These are phyloP conservation scores for Pogonognathellus flavescens DNA, from an alignment of 1,140 invertebrate species.

Conservation along the genomic window DNA sequence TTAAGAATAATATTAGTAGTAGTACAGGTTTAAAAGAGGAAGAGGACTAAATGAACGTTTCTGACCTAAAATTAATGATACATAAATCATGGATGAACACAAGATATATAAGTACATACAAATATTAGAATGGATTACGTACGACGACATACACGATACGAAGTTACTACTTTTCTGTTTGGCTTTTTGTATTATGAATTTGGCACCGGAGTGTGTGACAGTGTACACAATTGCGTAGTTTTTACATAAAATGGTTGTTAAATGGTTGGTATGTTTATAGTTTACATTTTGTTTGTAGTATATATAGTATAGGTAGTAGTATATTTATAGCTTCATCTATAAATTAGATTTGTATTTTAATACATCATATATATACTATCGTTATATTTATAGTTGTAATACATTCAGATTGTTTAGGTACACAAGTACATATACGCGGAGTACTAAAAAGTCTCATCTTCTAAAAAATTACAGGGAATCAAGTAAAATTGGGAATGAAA, in stretches of 20 bases:
- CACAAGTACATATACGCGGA: slow-evolving; percentile 15
- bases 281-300: not conserved
- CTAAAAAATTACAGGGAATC: not conserved
- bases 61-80: too few relatives aligned
- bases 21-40: not conserved
- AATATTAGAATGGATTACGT: too few relatives aligned
- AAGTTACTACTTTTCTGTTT: slow-evolving; percentile 10
- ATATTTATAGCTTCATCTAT: too few relatives aligned
- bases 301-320: not conserved
- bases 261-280: not conserved
- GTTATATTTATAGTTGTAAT: too few relatives aligned
- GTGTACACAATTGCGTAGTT: not conserved
- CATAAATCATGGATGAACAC: slow-evolving; percentile 6
- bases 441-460: not conserved
- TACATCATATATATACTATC: too few relatives aligned
- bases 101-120: too few relatives aligned
- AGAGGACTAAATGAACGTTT: not conserved
- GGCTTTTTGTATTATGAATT: slow-evolving; percentile 25
- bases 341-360: too few relatives aligned
- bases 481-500: not conserved
- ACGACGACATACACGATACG: too few relatives aligned
- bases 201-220: slow-evolving; percentile 31
- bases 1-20: not conserved
- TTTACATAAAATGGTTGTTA: not conserved
- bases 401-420: slow-evolving; percentile 1